A percentile compares a stretch with the other conserved stretches of the same genome.
phyloP scores from a whole-genome alignment of 2,888 invertebrate genomes.

The Polymixis lichenea region DNA sequence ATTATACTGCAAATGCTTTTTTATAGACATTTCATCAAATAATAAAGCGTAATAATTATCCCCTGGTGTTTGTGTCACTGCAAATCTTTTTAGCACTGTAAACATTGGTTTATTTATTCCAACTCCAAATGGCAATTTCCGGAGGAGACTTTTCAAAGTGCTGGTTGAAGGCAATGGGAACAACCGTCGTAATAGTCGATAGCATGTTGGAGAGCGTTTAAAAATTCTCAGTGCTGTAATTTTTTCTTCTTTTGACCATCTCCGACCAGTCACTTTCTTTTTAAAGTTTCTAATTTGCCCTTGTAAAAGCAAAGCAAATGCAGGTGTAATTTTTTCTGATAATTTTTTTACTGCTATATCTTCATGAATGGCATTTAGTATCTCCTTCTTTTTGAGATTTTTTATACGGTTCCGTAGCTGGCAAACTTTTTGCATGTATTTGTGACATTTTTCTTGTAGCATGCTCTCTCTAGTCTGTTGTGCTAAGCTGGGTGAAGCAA shows the following conservation, averaged over 20 bases:
- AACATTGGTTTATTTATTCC: slow-evolving; percentile 7
- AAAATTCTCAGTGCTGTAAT: slow-evolving; percentile 17
- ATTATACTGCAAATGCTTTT: slow-evolving; percentile 18
- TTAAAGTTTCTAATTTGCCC: slow-evolving; percentile 24
- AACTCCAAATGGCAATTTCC: neutral
- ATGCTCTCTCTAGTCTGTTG: slow-evolving; percentile 1
- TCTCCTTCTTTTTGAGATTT: neutral
- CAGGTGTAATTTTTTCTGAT: neutral
- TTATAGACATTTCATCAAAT: slow-evolving; percentile 26
- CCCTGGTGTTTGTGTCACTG: slow-evolving; percentile 1
- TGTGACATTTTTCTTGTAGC: neutral
- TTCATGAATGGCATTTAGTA: neutral
- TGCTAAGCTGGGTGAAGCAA: neutral
- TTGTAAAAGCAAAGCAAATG: slow-evolving; percentile 13
- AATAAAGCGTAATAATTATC: slow-evolving; percentile 19
- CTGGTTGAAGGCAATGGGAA: neutral
- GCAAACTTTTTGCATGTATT: slow-evolving; percentile 3
- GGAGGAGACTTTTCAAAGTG: neutral
- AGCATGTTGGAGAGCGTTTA: slow-evolving; percentile 13
- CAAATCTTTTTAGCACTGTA: slow-evolving; percentile 9
- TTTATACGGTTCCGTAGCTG: neutral
- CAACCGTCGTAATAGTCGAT: slow-evolving; percentile 4
- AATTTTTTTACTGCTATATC: neutral
- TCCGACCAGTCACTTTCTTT: slow-evolving; percentile 12
- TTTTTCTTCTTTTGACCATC: slow-evolving; percentile 23